Evolutionary conservation across 1,140 invertebrate species (phyloP).

Genomic region (Zeugodacus cucurbitae): DNA sequence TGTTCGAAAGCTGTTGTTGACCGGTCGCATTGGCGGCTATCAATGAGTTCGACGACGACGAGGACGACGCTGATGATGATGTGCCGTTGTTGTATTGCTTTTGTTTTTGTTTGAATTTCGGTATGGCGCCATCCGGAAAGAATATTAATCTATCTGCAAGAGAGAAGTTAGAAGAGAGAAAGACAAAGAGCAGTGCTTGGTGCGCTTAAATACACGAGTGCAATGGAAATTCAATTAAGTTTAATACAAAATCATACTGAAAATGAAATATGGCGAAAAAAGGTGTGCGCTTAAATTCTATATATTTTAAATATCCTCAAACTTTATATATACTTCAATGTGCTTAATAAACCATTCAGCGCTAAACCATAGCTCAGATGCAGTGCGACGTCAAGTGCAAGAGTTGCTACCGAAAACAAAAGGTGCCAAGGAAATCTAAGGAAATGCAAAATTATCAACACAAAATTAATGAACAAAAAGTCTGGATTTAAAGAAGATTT

Average conservation of each 20-base stretch:
- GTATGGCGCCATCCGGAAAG: conserved; percentile 62
- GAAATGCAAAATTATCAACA: background rate
- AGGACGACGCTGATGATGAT: conserved; percentile 40
- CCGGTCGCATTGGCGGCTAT: conserved; percentile 40
- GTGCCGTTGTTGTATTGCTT: conserved; percentile 48
- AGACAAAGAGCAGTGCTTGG: conserved; percentile 39
- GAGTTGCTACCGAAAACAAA: background rate
- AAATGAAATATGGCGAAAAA: background rate
- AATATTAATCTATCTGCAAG: conserved; percentile 65
- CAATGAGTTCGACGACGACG: conserved; percentile 17
- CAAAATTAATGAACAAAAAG: background rate
- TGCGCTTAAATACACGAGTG: background rate
- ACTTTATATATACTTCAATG: background rate
- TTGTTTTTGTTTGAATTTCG: conserved; percentile 44
- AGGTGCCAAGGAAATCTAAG: background rate
- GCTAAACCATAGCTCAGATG: background rate
- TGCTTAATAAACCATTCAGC: background rate
- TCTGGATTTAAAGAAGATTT: background rate
- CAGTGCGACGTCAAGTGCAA: background rate
- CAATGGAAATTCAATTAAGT: conserved; percentile 6
- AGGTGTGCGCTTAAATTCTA: background rate
- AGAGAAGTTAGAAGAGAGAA: conserved; percentile 20
- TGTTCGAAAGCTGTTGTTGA: conserved; percentile 56
- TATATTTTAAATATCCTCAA: too few relatives aligned
- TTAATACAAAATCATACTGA: background rate